phyloP scores from a whole-genome alignment of 2,797 vertebrate species.

The Knipowitschia caucasica region DNA sequence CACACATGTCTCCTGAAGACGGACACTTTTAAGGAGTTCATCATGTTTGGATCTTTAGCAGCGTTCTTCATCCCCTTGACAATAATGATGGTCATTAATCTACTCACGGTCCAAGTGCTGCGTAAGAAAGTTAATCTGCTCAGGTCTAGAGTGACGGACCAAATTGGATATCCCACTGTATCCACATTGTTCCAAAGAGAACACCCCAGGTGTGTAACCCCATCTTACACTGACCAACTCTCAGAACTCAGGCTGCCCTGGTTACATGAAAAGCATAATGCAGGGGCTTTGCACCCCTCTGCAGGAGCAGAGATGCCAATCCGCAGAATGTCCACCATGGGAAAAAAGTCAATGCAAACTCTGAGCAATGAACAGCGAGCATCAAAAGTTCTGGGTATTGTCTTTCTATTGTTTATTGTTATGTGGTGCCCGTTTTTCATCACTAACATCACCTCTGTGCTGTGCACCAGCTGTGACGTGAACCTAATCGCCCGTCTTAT shows the following conservation, averaged over 20 bases:
- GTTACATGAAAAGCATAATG: constrained; percentile 42
- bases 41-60: constrained; percentile 89
- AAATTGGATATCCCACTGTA: constrained; percentile 78
- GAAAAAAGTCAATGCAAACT: constrained; percentile 93
- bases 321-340: constrained; percentile 83
- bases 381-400: constrained; percentile 94
- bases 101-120: constrained; percentile 90
- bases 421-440: constrained; percentile 99
- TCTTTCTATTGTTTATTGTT: constrained; percentile 92
- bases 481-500: constrained; percentile 82
- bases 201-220: constrained; percentile 39
- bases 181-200: constrained; percentile 87
- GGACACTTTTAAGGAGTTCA: constrained; percentile 86
- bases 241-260: constrained; percentile 71
- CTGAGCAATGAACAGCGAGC: constrained; percentile 95
- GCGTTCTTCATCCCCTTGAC: constrained; percentile 90
- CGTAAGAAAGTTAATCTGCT: constrained; percentile 90
- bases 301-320: constrained; percentile 66
- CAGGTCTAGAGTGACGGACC: constrained; percentile 80
- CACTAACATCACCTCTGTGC: constrained; percentile 89
- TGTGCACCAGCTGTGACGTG: constrained; percentile 83
- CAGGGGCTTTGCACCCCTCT: constrained; percentile 23
- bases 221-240: constrained; percentile 79
- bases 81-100: constrained; percentile 95
- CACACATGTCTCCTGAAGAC: constrained; percentile 83